Conservation (phyloP, 2,888 invertebrate species). For the Atrina japonica region DNA sequence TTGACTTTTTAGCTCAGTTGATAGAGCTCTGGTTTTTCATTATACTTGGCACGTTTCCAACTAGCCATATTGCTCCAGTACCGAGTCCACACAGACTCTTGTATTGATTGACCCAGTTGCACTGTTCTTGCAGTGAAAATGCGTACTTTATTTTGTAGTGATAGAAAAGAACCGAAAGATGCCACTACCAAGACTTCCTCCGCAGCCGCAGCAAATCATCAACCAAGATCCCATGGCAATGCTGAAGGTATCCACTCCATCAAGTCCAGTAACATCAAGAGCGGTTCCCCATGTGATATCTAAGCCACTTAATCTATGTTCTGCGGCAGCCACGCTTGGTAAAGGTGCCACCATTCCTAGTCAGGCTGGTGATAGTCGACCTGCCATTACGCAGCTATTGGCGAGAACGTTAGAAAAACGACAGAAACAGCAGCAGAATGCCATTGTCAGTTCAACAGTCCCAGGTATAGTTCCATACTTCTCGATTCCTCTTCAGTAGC, state of each 20-base stretch:
- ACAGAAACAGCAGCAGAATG: conserved; percentile 43
- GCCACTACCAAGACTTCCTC: background rate
- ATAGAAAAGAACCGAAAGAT: background rate
- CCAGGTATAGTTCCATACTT: conserved; percentile 9
- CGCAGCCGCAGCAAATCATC: background rate
- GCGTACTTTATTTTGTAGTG: background rate
- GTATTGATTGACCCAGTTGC: no score
- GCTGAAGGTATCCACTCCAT: background rate
- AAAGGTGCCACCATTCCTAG: background rate
- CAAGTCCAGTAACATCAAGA: background rate
- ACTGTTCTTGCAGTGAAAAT: no score
- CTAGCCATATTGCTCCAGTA: no score
- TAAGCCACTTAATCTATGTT: no score
- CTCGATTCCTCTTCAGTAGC: no score
- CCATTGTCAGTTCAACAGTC: background rate
- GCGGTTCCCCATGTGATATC: no score
- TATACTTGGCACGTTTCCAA: no score
- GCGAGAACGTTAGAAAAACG: conserved; percentile 68
- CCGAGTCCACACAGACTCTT: no score
- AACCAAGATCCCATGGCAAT: background rate
- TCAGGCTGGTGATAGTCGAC: background rate
- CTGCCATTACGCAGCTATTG: conserved; percentile 69
- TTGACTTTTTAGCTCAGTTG: no score
- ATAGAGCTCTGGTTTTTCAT: no score
- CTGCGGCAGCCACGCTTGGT: no score